A percentile compares a stretch with the other conserved stretches of the same genome.
phyloP scores from a whole-genome alignment of 2,797 vertebrate species.

The Forpus xanthops region DNA sequence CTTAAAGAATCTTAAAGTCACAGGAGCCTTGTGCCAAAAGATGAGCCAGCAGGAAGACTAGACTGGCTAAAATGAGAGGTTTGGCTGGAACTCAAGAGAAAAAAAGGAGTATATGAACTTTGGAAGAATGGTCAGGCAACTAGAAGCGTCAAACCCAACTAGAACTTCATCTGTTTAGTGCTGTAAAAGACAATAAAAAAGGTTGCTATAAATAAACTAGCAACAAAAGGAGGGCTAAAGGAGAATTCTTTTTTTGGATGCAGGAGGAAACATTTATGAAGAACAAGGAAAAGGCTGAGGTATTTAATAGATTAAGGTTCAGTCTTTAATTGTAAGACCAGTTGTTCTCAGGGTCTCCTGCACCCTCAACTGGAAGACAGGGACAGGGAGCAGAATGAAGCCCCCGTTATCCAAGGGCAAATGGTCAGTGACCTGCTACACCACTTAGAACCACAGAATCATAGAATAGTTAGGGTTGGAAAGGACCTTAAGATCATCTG shows the following conservation, averaged over 20 bases:
- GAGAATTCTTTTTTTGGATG: not conserved
- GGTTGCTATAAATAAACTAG: not conserved
- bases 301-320: not conserved
- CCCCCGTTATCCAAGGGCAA: not conserved
- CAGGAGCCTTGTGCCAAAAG: not conserved
- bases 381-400: not conserved
- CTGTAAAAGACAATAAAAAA: not conserved
- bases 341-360: not conserved
- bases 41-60: not conserved
- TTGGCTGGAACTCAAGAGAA: not conserved
- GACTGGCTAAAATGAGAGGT: not conserved
- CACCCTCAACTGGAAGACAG: not conserved
- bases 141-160: not conserved
- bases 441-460: not conserved
- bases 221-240: not conserved
- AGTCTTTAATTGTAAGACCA: not conserved
- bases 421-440: not conserved
- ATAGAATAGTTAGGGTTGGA: not conserved
- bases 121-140: not conserved
- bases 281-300: not conserved
- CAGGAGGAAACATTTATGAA: not conserved
- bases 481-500: not conserved
- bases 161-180: not conserved
- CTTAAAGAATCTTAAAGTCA: rapidly evolving
- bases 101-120: not conserved